Evolutionary conservation across 2,797 vertebrate species (phyloP), one percentile per base, ranked within the genome.

Genomic region (Cryptoprocta ferox): DNA sequence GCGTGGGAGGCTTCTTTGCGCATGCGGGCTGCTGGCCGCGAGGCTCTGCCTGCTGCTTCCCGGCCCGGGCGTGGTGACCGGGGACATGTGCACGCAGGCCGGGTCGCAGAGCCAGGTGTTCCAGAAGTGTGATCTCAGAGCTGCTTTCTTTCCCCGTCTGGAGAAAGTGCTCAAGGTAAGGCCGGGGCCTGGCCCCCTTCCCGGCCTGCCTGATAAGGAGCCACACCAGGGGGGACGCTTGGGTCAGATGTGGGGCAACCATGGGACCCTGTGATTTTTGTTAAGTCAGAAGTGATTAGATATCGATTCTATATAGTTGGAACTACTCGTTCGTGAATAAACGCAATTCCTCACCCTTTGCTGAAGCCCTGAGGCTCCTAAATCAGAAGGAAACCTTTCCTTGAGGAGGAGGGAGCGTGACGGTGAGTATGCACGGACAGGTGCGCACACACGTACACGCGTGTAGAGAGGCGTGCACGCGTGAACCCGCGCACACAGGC

Each of bases 61-160:
- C 28, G 75, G 56, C 84, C 75, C 63, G 32, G 1, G 35, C 42
- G 15, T 86, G 78, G 59, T 7, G 56, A 16, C 2, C 0, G 76
- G 21, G 76, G 42, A 1, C 21, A 5, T 19, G 59, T 42, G 78
- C n/a, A 50, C 53, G 19, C 24, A 8, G 35, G 42, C 50, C 24
- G 8, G 70, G 48, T 75, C 1, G 0, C 21, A 35, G 86, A 89
- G 80, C 15, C 59, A 75, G 32, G 42, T 37, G 66, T 71, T 80
- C 71, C 53, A 63, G 66, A 63, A 61, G 24, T 35, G 14, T 92
- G 63, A 75, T 75, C 35, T 75, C 39, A 32, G 16, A 81, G 35
- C 37, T 39, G 84, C 76, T 94, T 75, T 63, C 48, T 92, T 68
- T 78, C n/a, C 42, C 13, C n/a, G 50, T 88, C 45, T 88, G 88